Evolutionary conservation across 2,888 invertebrate genomes (phyloP).

Genomic region (Chrysolina americana): DNA sequence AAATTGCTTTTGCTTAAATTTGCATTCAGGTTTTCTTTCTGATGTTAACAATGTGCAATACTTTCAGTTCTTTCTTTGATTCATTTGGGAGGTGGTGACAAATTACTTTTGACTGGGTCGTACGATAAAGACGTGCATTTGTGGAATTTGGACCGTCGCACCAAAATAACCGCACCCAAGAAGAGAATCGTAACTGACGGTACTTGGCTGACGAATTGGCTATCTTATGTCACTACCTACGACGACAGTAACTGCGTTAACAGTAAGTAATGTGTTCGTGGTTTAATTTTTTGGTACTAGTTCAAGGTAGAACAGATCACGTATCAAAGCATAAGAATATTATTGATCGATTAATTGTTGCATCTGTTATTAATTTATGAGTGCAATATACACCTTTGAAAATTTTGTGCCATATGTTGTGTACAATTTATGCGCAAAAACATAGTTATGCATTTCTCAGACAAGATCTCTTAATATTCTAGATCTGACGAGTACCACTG

Average conservation of each 20-base stretch:
- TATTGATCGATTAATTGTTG: too few relatives aligned
- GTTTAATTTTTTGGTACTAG: neutral
- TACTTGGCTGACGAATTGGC: conserved; percentile 72
- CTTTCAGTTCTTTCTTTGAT: conserved; percentile 67
- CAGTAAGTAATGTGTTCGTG: conserved; percentile 58
- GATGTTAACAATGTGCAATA: neutral
- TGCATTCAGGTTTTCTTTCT: too few relatives aligned
- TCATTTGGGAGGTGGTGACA: conserved; percentile 72
- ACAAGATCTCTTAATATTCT: conserved; percentile 8
- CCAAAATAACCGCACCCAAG: conserved; percentile 62
- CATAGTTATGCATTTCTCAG: neutral
- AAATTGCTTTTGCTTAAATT: too few relatives aligned
- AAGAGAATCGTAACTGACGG: conserved; percentile 70
- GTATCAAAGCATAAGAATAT: too few relatives aligned
- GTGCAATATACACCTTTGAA: too few relatives aligned
- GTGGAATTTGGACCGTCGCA: conserved; percentile 77
- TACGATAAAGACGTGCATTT: conserved; percentile 78
- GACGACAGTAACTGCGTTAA: conserved; percentile 66
- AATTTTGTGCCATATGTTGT: neutral
- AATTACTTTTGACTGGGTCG: conserved; percentile 78
- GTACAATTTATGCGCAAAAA: neutral
- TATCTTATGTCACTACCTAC: conserved; percentile 66
- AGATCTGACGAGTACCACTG: conserved; percentile 37
- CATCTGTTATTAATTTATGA: too few relatives aligned
- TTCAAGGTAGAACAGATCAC: too few relatives aligned